phyloP scores from a whole-genome alignment of 2,888 invertebrate genomes.

The Chrysolina oricalcia region DNA sequence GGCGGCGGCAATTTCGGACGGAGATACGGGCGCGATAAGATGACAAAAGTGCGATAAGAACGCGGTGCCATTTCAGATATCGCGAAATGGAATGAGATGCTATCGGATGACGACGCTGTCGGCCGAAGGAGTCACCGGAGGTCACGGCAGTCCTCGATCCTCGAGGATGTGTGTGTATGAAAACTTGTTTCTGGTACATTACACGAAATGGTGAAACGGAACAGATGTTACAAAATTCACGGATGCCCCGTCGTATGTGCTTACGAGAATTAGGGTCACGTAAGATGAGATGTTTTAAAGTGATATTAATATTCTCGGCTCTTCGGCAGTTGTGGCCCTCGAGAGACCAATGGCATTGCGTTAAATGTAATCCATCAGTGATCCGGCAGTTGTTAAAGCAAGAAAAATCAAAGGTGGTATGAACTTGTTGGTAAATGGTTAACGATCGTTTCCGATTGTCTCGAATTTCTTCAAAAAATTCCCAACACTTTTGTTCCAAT shows the following conservation, averaged over 20 bases:
- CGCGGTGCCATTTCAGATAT: constrained; percentile 44
- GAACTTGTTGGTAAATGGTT: too few relatives aligned
- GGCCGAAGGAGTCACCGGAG: constrained; percentile 31
- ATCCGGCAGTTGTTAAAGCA: too few relatives aligned
- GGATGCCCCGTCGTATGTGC: constrained; percentile 35
- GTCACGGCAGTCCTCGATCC: constrained; percentile 29
- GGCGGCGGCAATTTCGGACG: constrained; percentile 52
- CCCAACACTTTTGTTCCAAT: too few relatives aligned
- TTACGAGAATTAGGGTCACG: constrained; percentile 42
- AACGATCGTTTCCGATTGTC: too few relatives aligned
- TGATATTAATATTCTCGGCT: neutral
- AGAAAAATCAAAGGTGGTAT: too few relatives aligned
- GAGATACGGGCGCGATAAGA: constrained; percentile 46
- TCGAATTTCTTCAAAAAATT: too few relatives aligned
- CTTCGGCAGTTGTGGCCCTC: neutral
- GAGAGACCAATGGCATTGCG: neutral
- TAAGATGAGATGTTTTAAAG: neutral
- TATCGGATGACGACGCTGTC: constrained; percentile 63
- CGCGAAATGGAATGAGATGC: constrained; percentile 56
- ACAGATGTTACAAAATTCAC: constrained; percentile 45
- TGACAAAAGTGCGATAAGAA: constrained; percentile 48
- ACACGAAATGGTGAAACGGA: constrained; percentile 42
- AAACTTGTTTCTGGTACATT: constrained; percentile 47
- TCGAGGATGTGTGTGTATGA: constrained; percentile 39
- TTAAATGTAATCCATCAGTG: neutral